phyloP scores from a whole-genome alignment of 2,888 invertebrate genomes.

The Noctua janthe region DNA sequence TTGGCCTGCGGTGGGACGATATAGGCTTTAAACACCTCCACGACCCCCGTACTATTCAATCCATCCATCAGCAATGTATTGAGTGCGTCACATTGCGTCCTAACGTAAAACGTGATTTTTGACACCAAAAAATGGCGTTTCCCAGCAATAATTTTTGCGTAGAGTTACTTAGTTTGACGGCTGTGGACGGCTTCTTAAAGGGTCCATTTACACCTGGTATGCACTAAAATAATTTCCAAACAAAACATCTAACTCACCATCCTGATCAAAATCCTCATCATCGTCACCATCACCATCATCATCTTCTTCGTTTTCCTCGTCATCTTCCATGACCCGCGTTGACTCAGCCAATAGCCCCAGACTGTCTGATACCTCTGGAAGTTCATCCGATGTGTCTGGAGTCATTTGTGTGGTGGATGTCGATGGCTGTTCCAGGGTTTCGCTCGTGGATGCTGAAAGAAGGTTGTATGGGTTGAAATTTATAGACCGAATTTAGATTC shows the following conservation, averaged over 20 bases:
- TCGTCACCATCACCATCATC: conserved; percentile 80
- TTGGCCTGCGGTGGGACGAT: too few species aligned
- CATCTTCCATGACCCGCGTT: conserved; percentile 81
- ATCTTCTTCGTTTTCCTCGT: conserved; percentile 75
- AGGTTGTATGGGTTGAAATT: background rate
- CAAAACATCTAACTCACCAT: conserved; percentile 66
- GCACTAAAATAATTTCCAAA: background rate
- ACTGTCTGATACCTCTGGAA: conserved; percentile 79
- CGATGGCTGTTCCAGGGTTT: background rate
- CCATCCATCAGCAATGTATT: too few species aligned
- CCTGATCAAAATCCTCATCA: conserved; percentile 75
- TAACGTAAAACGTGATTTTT: too few species aligned
- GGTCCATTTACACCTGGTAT: background rate
- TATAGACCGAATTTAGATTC: background rate
- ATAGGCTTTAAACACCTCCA: too few species aligned
- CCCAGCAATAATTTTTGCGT: too few species aligned
- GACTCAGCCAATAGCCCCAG: conserved; percentile 85
- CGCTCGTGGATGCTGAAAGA: conserved; percentile 23
- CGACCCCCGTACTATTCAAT: too few species aligned
- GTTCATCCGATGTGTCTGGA: conserved; percentile 68
- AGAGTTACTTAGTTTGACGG: too few species aligned
- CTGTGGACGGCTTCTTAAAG: too few species aligned
- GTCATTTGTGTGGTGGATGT: conserved; percentile 32
- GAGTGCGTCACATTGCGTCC: too few species aligned
- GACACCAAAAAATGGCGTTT: too few species aligned